These are phyloP conservation scores for Arrhopalites spinosus DNA, from an alignment of 2,888 invertebrate genomes.

Conservation along the genomic window DNA sequence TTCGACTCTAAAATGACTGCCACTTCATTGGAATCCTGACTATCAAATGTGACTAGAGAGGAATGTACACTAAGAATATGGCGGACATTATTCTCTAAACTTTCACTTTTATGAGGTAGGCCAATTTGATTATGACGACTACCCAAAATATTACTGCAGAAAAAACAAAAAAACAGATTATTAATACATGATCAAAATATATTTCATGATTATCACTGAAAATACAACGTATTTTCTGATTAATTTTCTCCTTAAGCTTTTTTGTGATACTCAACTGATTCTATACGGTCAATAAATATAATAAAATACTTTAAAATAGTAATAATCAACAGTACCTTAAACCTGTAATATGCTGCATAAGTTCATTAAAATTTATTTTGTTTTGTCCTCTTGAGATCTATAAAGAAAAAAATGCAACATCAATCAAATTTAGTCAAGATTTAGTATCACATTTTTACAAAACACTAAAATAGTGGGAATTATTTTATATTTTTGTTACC, in stretches of 20 bases:
- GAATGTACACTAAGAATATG: conserved; percentile 48
- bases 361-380: conserved; percentile 37
- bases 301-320: too few relatives aligned
- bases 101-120: conserved; percentile 41
- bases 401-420: conserved; percentile 25
- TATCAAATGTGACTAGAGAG: conserved; percentile 41
- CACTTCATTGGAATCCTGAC: conserved; percentile 7
- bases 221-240: too few relatives aligned
- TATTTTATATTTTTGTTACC: conserved; percentile 40
- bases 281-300: too few relatives aligned
- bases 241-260: too few relatives aligned
- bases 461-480: not conserved
- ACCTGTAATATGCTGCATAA: conserved; percentile 38
- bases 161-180: too few relatives aligned
- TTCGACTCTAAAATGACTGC: conserved; percentile 9
- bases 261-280: too few relatives aligned
- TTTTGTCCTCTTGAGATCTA: conserved; percentile 44
- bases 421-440: too few relatives aligned
- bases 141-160: conserved; percentile 39
- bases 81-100: conserved; percentile 47
- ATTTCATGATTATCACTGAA: too few relatives aligned
- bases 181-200: too few relatives aligned
- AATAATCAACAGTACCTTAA: too few relatives aligned
- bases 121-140: conserved; percentile 45
- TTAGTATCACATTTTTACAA: not conserved